Evolutionary conservation across 1,140 invertebrate genomes (phyloP), one percentile per base, ranked within the genome.

Genomic region (Lordiphosa mommai): DNA sequence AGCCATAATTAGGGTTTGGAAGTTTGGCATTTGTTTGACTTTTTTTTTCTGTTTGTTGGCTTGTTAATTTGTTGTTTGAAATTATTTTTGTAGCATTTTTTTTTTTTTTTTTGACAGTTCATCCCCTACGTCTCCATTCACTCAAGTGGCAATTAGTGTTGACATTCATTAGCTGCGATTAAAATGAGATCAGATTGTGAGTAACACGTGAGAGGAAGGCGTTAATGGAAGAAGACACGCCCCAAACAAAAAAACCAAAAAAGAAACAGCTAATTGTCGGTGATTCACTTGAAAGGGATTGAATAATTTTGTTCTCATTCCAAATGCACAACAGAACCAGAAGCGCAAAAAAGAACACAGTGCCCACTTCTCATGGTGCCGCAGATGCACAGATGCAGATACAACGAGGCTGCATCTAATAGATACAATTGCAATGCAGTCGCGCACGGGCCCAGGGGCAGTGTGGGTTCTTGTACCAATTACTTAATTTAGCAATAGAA

Each of bases 81-180:
- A 65, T 66, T 37, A 63, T 41, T 61, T 61, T 41, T 17, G 17
- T 33, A 44, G 37, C 16, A 40, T 34, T 34, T 36, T 36, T 2
- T 36, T 14, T 41, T 10, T 20, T 40, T 37, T 12, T 48, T 48
- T 48, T 46, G 48, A 20, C 53, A 63, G 56, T 50, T 34, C 48
- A 44, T 9, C 9, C 16, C 20, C 48, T 20, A 6, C 33, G 27
- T 16, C 5, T 7, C n/a, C 38, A 17, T 37, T 17, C 61, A 58
- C 51, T 66, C 61, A 66, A 66, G 61, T 53, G 49, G 67, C 76
- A 80, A 80, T 80, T 80, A 80, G 71, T 56, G 76, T 76, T 80
- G 76, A 80, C 76, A 82, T 60, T 80, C 76, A 80, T 80, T 80
- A 76, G 66, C 72, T 55, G 67, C 72, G 79, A 80, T 80, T 80